Conservation (phyloP, 2,797 vertebrate genomes). For the Lateolabrax maculatus region DNA sequence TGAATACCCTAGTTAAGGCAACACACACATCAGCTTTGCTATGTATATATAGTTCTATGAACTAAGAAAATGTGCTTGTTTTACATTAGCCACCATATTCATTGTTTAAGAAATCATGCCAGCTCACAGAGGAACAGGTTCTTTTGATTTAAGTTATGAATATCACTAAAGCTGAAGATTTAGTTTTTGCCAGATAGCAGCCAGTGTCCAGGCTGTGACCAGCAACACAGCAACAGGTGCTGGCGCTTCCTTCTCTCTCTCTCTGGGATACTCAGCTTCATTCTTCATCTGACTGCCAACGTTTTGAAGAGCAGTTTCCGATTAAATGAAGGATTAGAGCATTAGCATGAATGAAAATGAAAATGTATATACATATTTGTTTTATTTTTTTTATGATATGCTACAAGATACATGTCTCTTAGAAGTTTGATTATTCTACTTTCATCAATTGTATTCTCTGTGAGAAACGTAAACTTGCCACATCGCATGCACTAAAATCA, state of each 20-base stretch:
- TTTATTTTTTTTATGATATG: too few species aligned
- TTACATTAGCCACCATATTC: not conserved
- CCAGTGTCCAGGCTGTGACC: not conserved
- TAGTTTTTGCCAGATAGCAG: not conserved
- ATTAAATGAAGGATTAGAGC: conserved; percentile 19
- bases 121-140: not conserved
- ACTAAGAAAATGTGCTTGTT: not conserved
- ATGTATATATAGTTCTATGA: too few species aligned
- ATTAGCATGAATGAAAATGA: not conserved
- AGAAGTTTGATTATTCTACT: too few species aligned
- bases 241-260: not conserved
- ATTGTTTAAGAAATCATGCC: not conserved
- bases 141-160: not conserved
- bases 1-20: not conserved
- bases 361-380: too few species aligned
- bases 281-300: conserved; percentile 2
- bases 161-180: not conserved
- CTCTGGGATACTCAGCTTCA: not conserved
- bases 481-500: too few species aligned
- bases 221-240: not conserved
- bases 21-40: not conserved
- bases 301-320: not conserved
- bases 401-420: too few species aligned
- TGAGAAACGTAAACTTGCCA: too few species aligned
- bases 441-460: too few species aligned